Conservation (phyloP, 1,140 invertebrate genomes). For the Anoplophora glabripennis region DNA sequence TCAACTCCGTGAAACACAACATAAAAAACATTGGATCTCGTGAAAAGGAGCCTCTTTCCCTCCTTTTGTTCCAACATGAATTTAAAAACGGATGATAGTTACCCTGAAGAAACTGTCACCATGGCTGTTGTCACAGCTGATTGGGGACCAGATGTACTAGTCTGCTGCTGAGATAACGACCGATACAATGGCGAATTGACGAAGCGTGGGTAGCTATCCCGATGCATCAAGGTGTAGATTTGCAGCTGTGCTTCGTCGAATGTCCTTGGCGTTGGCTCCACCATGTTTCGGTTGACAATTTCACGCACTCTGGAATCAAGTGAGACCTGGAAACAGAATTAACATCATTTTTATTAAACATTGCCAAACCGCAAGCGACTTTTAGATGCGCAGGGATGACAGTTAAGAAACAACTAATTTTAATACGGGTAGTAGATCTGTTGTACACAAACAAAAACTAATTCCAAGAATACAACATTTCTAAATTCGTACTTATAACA, state of each 20-base stretch:
- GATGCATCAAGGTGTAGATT: slow-evolving; percentile 99
- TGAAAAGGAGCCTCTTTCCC: too few relatives aligned
- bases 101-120: slow-evolving; percentile 16
- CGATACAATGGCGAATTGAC: slow-evolving; percentile 85
- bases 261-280: slow-evolving; percentile 89
- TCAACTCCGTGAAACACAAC: too few relatives aligned
- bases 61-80: too few relatives aligned
- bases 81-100: neutral
- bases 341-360: too few relatives aligned
- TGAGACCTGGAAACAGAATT: slow-evolving; percentile 70
- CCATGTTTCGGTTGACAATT: slow-evolving; percentile 98
- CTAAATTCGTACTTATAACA: too few relatives aligned
- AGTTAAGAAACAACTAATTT: too few relatives aligned
- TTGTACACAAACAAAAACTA: too few relatives aligned
- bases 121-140: slow-evolving; percentile 14
- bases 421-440: too few relatives aligned
- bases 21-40: too few relatives aligned
- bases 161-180: slow-evolving; percentile 61
- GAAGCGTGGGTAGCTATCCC: slow-evolving; percentile 98
- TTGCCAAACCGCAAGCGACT: too few relatives aligned
- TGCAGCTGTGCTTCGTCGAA: slow-evolving; percentile 99
- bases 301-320: slow-evolving; percentile 97
- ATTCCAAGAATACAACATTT: too few relatives aligned
- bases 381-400: too few relatives aligned
- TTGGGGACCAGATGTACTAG: slow-evolving; percentile 9